Evolutionary conservation across 2,888 invertebrate species (phyloP).

Genomic region (Eurois occulta): DNA sequence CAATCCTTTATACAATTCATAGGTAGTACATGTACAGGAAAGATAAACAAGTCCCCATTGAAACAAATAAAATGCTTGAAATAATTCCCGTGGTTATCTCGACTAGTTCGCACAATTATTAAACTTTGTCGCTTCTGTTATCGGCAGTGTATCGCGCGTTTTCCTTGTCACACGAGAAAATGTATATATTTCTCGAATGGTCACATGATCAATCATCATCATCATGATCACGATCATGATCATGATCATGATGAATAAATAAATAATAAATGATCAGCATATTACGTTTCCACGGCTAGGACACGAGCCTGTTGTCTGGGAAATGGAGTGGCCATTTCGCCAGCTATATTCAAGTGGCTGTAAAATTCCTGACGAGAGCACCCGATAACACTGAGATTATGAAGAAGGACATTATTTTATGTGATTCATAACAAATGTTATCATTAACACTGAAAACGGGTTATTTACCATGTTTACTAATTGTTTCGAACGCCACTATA

Average conservation of each 20-base stretch:
- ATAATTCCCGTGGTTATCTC: slow-evolving; percentile 57
- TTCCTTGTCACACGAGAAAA: slow-evolving; percentile 53
- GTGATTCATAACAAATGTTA: background rate
- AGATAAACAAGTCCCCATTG: slow-evolving; percentile 37
- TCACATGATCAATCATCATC: too few relatives aligned
- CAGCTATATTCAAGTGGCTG: background rate
- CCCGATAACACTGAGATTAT: background rate
- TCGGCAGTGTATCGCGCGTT: slow-evolving; percentile 54
- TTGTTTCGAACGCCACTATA: too few relatives aligned
- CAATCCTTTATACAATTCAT: background rate
- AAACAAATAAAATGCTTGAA: slow-evolving; percentile 62
- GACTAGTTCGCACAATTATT: slow-evolving; percentile 71
- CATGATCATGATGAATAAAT: too few relatives aligned
- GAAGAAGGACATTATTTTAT: background rate
- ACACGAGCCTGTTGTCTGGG: background rate
- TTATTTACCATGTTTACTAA: too few relatives aligned
- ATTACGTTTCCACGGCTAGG: background rate
- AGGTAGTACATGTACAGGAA: background rate
- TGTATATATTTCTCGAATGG: background rate
- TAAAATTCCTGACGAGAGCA: too few relatives aligned
- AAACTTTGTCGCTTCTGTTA: slow-evolving; percentile 67
- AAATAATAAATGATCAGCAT: background rate
- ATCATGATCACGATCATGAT: too few relatives aligned
- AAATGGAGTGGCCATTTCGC: background rate
- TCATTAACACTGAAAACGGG: too few relatives aligned